Percentiles rank a stretch among this genome's conserved stretches.
phyloP scores from a whole-genome alignment of 2,113 vertebrate genomes.

The Clarias gariepinus region DNA sequence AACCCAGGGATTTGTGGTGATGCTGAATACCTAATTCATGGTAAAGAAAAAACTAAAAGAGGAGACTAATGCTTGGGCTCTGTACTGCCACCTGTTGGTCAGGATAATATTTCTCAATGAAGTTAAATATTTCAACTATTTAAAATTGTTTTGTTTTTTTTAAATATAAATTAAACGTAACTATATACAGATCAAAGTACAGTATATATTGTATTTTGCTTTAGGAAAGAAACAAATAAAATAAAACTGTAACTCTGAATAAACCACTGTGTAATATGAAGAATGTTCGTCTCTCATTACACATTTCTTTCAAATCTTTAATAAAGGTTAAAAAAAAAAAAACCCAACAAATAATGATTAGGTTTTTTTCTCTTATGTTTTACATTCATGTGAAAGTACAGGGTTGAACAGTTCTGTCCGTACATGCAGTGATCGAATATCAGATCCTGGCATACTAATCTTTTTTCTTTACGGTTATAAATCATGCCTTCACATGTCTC shows the following conservation, averaged over 20 bases:
- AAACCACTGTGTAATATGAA: background rate
- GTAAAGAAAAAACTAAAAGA: background rate
- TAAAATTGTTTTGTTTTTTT: background rate
- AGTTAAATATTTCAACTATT: background rate
- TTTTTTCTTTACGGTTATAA: no score
- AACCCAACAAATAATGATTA: no score
- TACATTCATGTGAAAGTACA: background rate
- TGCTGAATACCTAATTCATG: background rate
- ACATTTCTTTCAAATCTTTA: background rate
- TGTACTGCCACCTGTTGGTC: constrained; percentile 11
- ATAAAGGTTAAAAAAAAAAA: background rate
- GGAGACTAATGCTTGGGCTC: background rate
- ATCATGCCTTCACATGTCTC: background rate
- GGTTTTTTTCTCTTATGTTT: no score
- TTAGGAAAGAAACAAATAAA: no score
- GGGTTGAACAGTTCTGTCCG: background rate
- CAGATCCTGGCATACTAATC: no score
- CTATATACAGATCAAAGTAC: background rate
- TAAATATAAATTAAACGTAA: background rate
- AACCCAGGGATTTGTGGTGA: background rate
- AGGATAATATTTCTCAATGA: background rate
- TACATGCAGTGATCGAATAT: background rate
- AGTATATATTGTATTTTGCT: background rate
- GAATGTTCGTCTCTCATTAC: background rate
- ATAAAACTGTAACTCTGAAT: no score